Base-by-base conservation (phyloP, 1,140 invertebrate genomes). In the Pteromalus puparum region DNA sequence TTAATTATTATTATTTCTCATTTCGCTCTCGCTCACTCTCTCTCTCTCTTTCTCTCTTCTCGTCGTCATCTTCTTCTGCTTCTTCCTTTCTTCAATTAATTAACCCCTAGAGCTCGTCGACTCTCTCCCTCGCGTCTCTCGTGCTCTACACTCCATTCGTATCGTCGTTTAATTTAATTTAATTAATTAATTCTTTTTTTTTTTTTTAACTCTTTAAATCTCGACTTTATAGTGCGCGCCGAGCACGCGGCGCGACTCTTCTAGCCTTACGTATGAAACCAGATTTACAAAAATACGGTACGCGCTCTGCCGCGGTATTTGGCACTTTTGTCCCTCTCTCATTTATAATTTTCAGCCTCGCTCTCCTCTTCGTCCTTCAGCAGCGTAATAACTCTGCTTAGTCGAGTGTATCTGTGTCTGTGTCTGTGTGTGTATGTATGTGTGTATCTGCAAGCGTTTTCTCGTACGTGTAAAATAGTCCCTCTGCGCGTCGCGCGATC, bases 211-310 rank as follows among this genome's bases (percentile, higher is more conserved):
- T 61, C 46, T 53, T 82, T 74, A 82, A 82, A 72, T 12, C 26
- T 75, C 34, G 48, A 46, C 42, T 74, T 82, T 75, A 42, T 42
- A 48, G 74, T 42, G 46, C 70, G 30, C 76, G 67, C 28, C 77
- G 34, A 48, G 26, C 61, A 42, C 73, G 80, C 30, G 83, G 89
- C 89, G 90, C 88, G 90, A 90, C 88, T 92, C 87, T 24, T 67
- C 70, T 91, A 91, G 88, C 89, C 89, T 91, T 92, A 92, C 90
- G 91, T 92, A 93, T 93, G 91, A 92, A 93, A 93, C 88, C 91
- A 91, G 90, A 92, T 92, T 93, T 93, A 93, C 90, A 93, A 93
- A 93, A 93, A 93, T 93, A 93, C 92, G 91, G 88, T 92, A 91
- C 91, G 91, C 90, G 89, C 90, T 90, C 90, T 91, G 87, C 88